phyloP scores from a whole-genome alignment of 2,113 vertebrate species.

The Pandion haliaetus region DNA sequence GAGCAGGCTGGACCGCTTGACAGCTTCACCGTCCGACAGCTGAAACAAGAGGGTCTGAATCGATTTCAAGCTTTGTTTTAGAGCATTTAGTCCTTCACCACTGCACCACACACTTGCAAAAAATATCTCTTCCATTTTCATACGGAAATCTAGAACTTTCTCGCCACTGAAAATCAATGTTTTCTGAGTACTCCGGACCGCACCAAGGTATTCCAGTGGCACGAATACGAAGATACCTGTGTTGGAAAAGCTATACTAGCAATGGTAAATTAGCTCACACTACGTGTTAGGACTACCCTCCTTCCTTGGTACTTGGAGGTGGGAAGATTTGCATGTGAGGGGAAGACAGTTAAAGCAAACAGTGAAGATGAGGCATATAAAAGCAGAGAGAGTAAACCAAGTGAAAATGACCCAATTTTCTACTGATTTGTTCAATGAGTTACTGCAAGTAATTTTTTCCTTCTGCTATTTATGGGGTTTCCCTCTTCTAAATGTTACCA shows the following conservation, averaged over 20 bases:
- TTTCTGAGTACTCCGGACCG: background rate
- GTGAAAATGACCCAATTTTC: slow-evolving; percentile 8
- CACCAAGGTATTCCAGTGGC: background rate
- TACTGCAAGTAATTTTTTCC: slow-evolving; percentile 12
- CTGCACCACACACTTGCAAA: background rate
- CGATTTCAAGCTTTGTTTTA: background rate
- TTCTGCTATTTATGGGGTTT: slow-evolving; percentile 10
- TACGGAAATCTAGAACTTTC: background rate
- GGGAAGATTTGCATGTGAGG: background rate
- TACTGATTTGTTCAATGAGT: background rate
- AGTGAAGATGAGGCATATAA: background rate
- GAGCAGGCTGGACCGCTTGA: background rate
- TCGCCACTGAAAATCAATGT: background rate
- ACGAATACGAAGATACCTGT: background rate
- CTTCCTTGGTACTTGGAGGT: background rate
- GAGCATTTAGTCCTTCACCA: background rate
- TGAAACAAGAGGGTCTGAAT: background rate
- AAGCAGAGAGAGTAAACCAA: background rate
- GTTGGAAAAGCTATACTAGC: background rate
- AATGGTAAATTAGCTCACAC: background rate
- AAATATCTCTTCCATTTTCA: background rate
- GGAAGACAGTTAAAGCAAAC: background rate
- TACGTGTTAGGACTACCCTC: background rate
- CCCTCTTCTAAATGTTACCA: slow-evolving; percentile 5
- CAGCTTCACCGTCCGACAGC: background rate